Evolutionary conservation across 2,113 vertebrate genomes (phyloP).

Genomic region (Tragelaphus buxtoni): DNA sequence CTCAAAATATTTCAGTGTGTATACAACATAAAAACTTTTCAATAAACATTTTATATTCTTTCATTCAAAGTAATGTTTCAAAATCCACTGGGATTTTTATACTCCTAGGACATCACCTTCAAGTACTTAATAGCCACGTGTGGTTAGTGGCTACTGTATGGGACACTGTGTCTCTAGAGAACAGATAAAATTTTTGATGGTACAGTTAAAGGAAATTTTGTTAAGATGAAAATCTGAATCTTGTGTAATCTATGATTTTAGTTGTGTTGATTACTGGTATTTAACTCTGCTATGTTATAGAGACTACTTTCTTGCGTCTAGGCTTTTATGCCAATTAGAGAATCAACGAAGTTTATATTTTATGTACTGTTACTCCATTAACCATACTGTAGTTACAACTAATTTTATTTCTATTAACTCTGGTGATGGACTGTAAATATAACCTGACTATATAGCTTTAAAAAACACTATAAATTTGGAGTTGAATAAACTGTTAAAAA

Average conservation of each 20-base stretch:
- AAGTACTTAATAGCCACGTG: neutral
- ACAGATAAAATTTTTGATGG: neutral
- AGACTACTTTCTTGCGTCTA: neutral
- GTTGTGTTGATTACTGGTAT: neutral
- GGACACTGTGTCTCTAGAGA: neutral
- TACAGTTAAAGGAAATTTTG: neutral
- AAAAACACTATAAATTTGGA: constrained; percentile 30
- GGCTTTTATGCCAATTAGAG: constrained; percentile 27
- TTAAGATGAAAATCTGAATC: neutral
- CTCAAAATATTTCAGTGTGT: neutral
- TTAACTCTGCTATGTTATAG: neutral
- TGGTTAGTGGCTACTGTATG: neutral
- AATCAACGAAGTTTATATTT: constrained; percentile 21
- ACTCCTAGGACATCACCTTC: neutral
- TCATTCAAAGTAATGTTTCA: neutral
- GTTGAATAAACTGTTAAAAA: constrained; percentile 3
- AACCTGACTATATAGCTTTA: constrained; percentile 33
- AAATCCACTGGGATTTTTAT: neutral
- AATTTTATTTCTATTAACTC: constrained; percentile 31
- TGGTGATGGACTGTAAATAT: constrained; percentile 14
- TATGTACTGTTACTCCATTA: constrained; percentile 47
- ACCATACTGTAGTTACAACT: neutral
- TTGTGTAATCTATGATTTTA: neutral
- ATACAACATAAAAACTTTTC: neutral
- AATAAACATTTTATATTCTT: neutral